Percentiles rank a stretch among this genome's conserved stretches.
Conservation (phyloP, 2,888 invertebrate species). For the Sinopyrophorus schimmeli region DNA sequence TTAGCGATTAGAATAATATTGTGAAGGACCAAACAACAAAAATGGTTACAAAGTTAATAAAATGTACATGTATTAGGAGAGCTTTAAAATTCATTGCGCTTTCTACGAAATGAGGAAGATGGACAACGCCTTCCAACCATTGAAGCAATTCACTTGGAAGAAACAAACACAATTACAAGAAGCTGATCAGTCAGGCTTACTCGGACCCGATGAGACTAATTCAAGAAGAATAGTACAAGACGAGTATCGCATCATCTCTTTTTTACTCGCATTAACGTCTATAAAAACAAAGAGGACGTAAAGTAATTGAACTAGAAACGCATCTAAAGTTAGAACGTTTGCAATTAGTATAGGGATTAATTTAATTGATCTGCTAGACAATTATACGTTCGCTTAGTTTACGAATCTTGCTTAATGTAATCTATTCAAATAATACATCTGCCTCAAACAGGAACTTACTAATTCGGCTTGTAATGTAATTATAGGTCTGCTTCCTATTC, state of each 20-base stretch:
- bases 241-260: conserved; percentile 9
- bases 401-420: conserved; percentile 24
- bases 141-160: conserved; percentile 34
- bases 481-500: conserved; percentile 8
- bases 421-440: conserved; percentile 27
- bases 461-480: conserved; percentile 13
- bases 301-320: conserved; percentile 4
- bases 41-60: too few relatives aligned
- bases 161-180: conserved; percentile 37
- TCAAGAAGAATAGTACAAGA: conserved; percentile 9
- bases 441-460: conserved; percentile 17
- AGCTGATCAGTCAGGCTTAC: conserved; percentile 32
- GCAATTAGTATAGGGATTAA: conserved; percentile 31
- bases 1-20: too few relatives aligned
- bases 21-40: too few relatives aligned
- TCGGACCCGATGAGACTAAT: conserved; percentile 27
- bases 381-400: conserved; percentile 30
- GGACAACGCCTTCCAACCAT: conserved; percentile 30
- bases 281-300: conserved; percentile 12
- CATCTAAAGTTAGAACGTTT: conserved; percentile 24
- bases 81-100: too few relatives aligned
- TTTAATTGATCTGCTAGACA: conserved; percentile 31
- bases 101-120: conserved; percentile 32
- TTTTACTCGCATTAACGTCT: conserved; percentile 1
- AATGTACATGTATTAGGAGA: too few relatives aligned